Conservation (phyloP, 1,140 invertebrate species). For the Cydia fagiglandana region DNA sequence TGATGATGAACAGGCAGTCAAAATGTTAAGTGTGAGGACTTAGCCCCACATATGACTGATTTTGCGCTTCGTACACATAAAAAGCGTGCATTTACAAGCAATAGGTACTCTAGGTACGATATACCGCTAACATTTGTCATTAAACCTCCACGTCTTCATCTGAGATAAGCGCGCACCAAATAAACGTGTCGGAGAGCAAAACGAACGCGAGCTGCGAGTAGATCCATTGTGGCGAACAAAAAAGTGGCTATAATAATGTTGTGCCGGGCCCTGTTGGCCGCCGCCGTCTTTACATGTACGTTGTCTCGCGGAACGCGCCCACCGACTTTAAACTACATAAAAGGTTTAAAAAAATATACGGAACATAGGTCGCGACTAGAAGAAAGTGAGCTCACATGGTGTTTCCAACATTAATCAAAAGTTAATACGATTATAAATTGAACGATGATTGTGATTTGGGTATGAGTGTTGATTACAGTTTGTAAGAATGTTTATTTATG, state of each 20-base stretch:
- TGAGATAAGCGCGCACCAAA: constrained; percentile 8
- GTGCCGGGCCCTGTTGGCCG: constrained; percentile 54
- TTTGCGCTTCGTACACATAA: background rate
- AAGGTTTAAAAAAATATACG: constrained; percentile 56
- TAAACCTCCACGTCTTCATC: constrained; percentile 2
- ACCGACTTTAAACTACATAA: constrained; percentile 58
- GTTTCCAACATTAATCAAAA: constrained; percentile 6
- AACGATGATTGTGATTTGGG: constrained; percentile 12
- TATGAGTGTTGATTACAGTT: constrained; percentile 18
- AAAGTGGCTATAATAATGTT: constrained; percentile 48
- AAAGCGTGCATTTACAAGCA: background rate
- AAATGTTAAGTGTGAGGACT: no score
- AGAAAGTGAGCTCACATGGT: constrained; percentile 13
- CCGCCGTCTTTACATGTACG: constrained; percentile 67
- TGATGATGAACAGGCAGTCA: no score
- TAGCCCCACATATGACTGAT: no score
- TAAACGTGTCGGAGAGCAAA: background rate
- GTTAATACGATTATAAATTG: constrained; percentile 23
- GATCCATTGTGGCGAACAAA: constrained; percentile 40
- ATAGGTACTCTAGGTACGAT: constrained; percentile 3
- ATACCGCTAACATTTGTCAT: background rate
- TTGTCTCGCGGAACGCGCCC: constrained; percentile 51
- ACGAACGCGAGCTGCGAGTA: constrained; percentile 20
- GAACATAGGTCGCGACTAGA: constrained; percentile 14
- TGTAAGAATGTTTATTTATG: constrained; percentile 28